These are phyloP conservation scores for Gymnogyps californianus DNA, from an alignment of 2,113 vertebrate species.

Conservation along the genomic window DNA sequence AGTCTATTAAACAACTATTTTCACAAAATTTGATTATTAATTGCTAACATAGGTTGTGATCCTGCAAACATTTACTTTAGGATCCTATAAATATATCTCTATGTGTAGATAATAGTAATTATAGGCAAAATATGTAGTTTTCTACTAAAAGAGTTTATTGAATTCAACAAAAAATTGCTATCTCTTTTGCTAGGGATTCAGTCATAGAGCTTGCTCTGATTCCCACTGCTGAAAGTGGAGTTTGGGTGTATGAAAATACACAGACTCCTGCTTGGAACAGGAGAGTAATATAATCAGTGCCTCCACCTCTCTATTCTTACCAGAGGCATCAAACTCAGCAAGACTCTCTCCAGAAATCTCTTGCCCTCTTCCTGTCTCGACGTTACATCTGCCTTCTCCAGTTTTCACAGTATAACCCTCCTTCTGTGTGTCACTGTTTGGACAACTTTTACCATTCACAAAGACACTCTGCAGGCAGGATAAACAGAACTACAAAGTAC, in stretches of 20 bases:
- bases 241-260: not conserved
- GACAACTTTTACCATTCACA: not conserved
- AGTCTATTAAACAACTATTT: not conserved
- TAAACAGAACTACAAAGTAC: not conserved
- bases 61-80: not conserved
- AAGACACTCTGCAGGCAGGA: not conserved
- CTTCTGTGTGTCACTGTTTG: not conserved
- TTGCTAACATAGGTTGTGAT: not conserved
- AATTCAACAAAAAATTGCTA: not conserved
- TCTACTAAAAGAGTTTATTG: not conserved
- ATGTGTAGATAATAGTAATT: not conserved
- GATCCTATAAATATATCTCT: not conserved
- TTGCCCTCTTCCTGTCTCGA: not conserved
- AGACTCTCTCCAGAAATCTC: not conserved
- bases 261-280: not conserved
- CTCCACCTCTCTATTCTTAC: not conserved
- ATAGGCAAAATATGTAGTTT: not conserved
- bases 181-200: not conserved
- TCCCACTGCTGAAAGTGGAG: not conserved
- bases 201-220: not conserved
- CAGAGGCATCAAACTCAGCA: not conserved
- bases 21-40: not conserved
- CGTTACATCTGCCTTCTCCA: not conserved
- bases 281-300: not conserved
- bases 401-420: not conserved